Evolutionary conservation across 1,140 invertebrate genomes (phyloP).

Genomic region (Microplitis mediator): DNA sequence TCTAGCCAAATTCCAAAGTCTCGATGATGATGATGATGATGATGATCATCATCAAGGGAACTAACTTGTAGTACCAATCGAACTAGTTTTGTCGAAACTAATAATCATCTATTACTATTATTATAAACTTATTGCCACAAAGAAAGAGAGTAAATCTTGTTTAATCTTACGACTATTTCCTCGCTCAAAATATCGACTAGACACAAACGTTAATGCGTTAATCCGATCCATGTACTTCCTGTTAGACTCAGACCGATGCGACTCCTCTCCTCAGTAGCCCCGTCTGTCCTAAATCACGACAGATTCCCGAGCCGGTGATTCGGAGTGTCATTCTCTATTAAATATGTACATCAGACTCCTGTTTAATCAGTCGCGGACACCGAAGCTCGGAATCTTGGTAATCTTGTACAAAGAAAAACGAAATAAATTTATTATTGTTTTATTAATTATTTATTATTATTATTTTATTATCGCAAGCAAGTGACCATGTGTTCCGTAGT

Average conservation of each 20-base stretch:
- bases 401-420: conserved; percentile 21
- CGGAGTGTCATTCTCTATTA: not conserved
- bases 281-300: not conserved
- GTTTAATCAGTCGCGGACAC: too few species aligned
- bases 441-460: too few species aligned
- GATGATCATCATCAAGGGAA: too few species aligned
- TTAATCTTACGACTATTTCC: not conserved
- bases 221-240: conserved; percentile 22
- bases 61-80: too few species aligned
- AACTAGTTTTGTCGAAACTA: too few species aligned
- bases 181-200: not conserved
- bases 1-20: not conserved
- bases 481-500: conserved; percentile 43
- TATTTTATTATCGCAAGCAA: conserved; percentile 38
- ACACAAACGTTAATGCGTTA: conserved; percentile 9
- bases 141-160: not conserved
- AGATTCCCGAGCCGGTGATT: not conserved
- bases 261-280: not conserved
- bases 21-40: too few species aligned
- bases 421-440: not conserved
- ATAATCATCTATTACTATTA: too few species aligned
- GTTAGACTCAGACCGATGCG: too few species aligned
- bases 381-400: not conserved
- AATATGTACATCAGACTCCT: not conserved
- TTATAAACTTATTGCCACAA: not conserved